phyloP scores from a whole-genome alignment of 2,888 invertebrate species.

The Patella ulyssiponensis region DNA sequence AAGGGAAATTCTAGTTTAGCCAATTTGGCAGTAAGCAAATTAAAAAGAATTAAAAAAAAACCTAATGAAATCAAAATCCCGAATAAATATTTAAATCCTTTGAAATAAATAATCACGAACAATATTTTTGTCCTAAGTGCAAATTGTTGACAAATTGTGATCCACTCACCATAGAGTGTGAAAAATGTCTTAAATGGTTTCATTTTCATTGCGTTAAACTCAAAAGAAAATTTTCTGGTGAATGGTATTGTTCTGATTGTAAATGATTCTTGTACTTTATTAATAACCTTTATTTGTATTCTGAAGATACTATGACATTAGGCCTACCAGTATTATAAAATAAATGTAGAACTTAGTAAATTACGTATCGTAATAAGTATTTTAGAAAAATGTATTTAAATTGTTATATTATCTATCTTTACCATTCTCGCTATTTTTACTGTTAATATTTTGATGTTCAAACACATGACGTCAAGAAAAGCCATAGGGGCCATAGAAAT shows the following conservation, averaged over 20 bases:
- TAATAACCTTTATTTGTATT: no score
- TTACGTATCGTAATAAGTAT: no score
- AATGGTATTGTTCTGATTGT: neutral
- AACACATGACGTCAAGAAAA: no score
- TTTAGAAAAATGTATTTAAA: no score
- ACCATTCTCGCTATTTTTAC: no score
- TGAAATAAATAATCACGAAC: neutral
- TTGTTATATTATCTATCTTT: no score
- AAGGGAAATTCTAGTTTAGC: neutral
- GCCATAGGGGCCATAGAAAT: no score
- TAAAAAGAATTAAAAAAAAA: neutral
- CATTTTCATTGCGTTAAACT: neutral
- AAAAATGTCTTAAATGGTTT: constrained; percentile 1
- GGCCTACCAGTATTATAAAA: no score
- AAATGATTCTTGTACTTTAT: neutral
- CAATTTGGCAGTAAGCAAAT: no score
- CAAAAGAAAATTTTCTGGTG: neutral
- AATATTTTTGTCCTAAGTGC: neutral
- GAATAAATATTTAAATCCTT: neutral
- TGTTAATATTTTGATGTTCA: no score
- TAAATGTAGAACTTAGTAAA: no score
- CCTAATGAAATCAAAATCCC: neutral
- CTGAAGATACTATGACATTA: no score
- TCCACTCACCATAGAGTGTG: neutral
- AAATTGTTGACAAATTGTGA: neutral